These are phyloP conservation scores for Gavia stellata DNA, from an alignment of 2,113 vertebrate species.

Conservation along the genomic window DNA sequence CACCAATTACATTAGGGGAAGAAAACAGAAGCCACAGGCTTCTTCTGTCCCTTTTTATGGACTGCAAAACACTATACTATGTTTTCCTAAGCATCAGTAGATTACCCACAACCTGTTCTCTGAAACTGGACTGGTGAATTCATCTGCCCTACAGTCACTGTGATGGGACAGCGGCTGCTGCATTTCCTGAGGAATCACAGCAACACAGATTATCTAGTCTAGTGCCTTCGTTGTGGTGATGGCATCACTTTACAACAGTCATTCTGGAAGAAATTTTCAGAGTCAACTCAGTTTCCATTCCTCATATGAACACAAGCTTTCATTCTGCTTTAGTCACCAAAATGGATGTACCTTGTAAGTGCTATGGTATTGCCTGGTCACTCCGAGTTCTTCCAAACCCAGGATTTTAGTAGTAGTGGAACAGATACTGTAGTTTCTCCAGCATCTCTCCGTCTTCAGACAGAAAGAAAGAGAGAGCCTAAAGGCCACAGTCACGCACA, in stretches of 20 bases:
- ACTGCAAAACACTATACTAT: neutral
- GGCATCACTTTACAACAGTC: neutral
- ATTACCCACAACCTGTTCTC: neutral
- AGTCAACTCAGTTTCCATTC: neutral
- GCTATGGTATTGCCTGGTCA: neutral
- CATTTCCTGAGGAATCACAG: neutral
- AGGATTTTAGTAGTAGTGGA: neutral
- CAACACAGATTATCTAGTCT: neutral
- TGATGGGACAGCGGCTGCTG: neutral
- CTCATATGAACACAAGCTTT: neutral
- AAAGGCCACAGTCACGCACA: neutral
- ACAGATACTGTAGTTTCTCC: neutral
- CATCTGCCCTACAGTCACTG: neutral
- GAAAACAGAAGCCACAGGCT: neutral
- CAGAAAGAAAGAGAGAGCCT: neutral
- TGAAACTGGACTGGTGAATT: neutral
- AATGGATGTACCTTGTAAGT: neutral
- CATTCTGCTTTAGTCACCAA: neutral
- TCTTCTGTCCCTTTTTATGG: neutral
- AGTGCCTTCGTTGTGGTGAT: neutral
- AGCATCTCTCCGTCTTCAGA: neutral
- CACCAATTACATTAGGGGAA: neutral
- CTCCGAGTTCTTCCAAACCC: neutral
- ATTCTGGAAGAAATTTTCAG: neutral
- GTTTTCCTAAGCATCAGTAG: neutral